These are phyloP conservation scores for Mallotus villosus DNA, from an alignment of 2,797 vertebrate species.

Conservation along the genomic window DNA sequence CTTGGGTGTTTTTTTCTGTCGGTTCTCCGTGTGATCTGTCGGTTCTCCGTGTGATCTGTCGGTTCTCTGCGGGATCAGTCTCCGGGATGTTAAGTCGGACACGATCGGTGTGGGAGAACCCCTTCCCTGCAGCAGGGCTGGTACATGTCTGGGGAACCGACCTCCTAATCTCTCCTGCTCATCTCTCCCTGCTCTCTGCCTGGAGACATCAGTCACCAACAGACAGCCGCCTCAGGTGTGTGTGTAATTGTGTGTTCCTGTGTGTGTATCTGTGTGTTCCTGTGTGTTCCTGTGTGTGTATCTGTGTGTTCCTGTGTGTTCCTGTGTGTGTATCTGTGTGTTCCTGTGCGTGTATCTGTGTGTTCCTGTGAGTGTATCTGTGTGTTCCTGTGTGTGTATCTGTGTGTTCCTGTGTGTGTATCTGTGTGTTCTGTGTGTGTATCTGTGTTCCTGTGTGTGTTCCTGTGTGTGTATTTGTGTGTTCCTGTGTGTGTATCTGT, in stretches of 20 bases:
- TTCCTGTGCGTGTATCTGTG: conserved; percentile 20
- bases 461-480: conserved; percentile 3
- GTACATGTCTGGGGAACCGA: conserved; percentile 16
- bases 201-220: conserved; percentile 24
- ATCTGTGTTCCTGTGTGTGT: no score
- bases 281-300: no score
- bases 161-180: conserved; percentile 27
- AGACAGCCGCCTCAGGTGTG: conserved; percentile 16
- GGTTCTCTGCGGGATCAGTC: no score
- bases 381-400: conserved; percentile 23
- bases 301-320: no score
- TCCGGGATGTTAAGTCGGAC: no score
- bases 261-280: conserved; percentile 7
- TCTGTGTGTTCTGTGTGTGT: conserved; percentile 20
- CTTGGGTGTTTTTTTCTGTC: neutral
- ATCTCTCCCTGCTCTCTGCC: conserved; percentile 37
- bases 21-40: no score
- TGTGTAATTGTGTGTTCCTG: neutral
- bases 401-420: no score
- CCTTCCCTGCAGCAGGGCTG: neutral
- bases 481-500: conserved; percentile 28
- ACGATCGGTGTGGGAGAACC: neutral
- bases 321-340: conserved; percentile 11
- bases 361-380: conserved; percentile 3
- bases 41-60: no score